A percentile compares a stretch with the other conserved stretches of the same genome.
Conservation (phyloP, 92 coral and sea anemone genomes). For the Montipora capitata region DNA sequence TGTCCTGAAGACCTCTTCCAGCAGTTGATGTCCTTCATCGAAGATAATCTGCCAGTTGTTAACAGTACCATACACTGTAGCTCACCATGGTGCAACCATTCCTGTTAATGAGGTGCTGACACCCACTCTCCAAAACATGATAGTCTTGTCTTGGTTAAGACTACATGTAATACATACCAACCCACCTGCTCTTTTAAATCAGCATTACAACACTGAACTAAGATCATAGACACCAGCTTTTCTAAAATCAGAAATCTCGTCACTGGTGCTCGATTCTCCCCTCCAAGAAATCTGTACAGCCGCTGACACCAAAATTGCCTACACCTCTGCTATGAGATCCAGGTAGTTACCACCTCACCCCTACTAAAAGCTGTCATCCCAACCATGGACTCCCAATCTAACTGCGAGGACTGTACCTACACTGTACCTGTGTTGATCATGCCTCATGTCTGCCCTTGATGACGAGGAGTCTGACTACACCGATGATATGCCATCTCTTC, state of each 20-base stretch:
- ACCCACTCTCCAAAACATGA: constrained; percentile 57
- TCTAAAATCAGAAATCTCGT: constrained; percentile 53
- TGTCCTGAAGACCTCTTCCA: constrained; percentile 41
- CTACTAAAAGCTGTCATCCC: no score
- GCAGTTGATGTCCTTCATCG: no score
- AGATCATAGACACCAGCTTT: background rate
- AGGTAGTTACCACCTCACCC: constrained; percentile 9
- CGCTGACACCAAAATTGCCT: constrained; percentile 61
- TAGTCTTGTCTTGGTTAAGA: no score
- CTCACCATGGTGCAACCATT: constrained; percentile 62
- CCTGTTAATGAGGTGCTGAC: constrained; percentile 50
- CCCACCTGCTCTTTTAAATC: constrained; percentile 34
- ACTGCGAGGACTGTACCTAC: no score
- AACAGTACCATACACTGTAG: constrained; percentile 13
- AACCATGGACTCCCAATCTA: no score
- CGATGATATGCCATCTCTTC: no score
- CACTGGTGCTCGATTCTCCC: constrained; percentile 51
- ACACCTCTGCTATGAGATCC: constrained; percentile 32
- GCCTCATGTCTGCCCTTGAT: no score
- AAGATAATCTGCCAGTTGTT: constrained; percentile 28
- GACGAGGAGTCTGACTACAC: no score
- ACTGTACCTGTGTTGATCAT: no score
- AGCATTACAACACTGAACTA: no score
- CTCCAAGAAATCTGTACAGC: constrained; percentile 57
- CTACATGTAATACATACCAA: background rate